Conservation (phyloP, 2,797 vertebrate genomes). For the Botia kubotai region DNA sequence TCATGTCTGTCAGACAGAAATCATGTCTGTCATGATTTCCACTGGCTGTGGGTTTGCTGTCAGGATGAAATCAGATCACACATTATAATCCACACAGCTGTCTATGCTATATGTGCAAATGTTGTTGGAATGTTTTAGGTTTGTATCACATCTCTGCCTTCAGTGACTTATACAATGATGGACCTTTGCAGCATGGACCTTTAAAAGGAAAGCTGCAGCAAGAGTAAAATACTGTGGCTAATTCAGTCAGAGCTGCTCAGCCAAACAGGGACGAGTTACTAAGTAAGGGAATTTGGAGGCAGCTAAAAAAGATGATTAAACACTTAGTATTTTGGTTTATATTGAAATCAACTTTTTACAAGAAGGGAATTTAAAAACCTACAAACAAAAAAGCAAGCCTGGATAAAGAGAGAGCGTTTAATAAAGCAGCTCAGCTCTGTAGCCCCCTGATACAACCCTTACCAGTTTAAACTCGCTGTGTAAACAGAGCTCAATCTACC, state of each 20-base stretch:
- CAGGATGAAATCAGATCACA: neutral
- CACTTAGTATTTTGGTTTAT: neutral
- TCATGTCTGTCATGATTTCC: neutral
- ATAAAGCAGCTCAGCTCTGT: constrained; percentile 16
- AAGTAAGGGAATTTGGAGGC: neutral
- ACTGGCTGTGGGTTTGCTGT: neutral
- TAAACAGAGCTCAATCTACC: constrained; percentile 43
- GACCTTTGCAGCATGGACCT: neutral
- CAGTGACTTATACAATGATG: neutral
- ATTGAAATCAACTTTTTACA: constrained; percentile 17
- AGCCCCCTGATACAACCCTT: constrained; percentile 15
- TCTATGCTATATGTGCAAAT: neutral
- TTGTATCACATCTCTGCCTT: neutral
- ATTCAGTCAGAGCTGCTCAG: neutral
- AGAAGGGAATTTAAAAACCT: neutral
- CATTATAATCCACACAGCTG: neutral
- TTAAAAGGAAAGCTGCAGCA: too few relatives aligned
- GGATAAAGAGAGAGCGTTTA: neutral
- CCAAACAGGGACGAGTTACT: neutral
- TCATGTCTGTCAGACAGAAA: too few relatives aligned
- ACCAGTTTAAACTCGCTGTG: constrained; percentile 13
- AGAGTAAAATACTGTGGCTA: too few relatives aligned
- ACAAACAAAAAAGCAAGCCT: neutral
- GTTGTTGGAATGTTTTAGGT: neutral
- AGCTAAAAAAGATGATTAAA: neutral